phyloP scores from a whole-genome alignment of 2,113 vertebrate genomes.

The Macquaria australasica region DNA sequence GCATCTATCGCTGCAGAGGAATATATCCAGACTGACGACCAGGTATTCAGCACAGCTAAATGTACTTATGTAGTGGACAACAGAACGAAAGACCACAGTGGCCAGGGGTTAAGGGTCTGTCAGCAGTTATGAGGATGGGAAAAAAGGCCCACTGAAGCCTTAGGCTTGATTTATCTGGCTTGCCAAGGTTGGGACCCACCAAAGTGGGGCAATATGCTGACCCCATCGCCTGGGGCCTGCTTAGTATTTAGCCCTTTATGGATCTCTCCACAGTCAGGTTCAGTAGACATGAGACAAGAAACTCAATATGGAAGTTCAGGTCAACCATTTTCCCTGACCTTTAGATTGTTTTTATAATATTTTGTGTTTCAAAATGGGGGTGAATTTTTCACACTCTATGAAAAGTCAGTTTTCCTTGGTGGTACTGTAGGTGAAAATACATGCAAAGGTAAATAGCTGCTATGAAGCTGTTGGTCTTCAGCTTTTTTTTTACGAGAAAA shows the following conservation, averaged over 20 bases:
- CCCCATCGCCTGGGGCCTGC: constrained; percentile 48
- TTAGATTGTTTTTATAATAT: constrained; percentile 18
- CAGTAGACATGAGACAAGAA: constrained; percentile 44
- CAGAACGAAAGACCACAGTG: constrained; percentile 66
- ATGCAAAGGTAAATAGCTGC: background rate
- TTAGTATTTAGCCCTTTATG: constrained; percentile 56
- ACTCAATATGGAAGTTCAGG: constrained; percentile 67
- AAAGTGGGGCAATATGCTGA: constrained; percentile 63
- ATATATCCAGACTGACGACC: constrained; percentile 62
- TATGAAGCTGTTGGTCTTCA: background rate
- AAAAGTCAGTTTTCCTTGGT: background rate
- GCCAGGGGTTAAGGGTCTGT: constrained; percentile 67
- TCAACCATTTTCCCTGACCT: constrained; percentile 40
- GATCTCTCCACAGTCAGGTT: constrained; percentile 34
- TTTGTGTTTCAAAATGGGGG: background rate
- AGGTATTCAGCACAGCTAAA: constrained; percentile 49
- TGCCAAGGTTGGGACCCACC: constrained; percentile 66
- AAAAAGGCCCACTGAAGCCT: constrained; percentile 74
- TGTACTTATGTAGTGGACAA: constrained; percentile 44
- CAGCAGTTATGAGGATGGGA: constrained; percentile 54
- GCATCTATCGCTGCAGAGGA: constrained; percentile 56
- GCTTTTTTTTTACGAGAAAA: background rate
- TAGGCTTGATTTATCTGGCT: constrained; percentile 76
- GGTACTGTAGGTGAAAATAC: background rate
- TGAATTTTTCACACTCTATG: constrained; percentile 2